Percentiles rank a stretch among this genome's conserved stretches.
phyloP scores from a whole-genome alignment of 2,113 vertebrate species.

The Psammodynastes pulverulentus region DNA sequence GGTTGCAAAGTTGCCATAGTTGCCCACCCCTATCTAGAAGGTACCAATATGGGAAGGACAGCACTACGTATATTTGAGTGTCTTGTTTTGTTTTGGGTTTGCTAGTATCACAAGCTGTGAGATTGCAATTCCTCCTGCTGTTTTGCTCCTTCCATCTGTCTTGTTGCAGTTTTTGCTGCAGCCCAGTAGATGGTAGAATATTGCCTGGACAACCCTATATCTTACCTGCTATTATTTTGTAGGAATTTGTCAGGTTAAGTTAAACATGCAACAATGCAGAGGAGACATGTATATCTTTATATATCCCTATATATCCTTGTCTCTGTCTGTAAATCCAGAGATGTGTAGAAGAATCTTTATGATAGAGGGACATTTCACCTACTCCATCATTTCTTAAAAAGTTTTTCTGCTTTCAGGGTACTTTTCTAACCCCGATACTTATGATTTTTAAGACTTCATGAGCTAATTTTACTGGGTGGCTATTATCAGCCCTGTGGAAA shows the following conservation, averaged over 20 bases:
- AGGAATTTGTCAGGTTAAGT: background rate
- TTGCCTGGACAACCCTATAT: background rate
- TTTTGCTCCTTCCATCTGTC: background rate
- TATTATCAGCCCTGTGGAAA: background rate
- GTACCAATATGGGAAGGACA: background rate
- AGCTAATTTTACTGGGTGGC: background rate
- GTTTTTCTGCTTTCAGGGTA: background rate
- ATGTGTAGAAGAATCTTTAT: background rate
- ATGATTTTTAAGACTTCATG: background rate
- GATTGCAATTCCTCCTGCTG: background rate
- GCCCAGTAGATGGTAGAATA: slow-evolving; percentile 13
- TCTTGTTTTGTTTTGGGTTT: background rate
- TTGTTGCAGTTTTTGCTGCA: slow-evolving; percentile 1
- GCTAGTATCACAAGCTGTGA: too few relatives aligned
- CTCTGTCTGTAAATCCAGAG: background rate
- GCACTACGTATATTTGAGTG: background rate
- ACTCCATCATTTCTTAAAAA: background rate
- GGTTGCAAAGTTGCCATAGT: background rate
- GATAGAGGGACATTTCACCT: background rate
- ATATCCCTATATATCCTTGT: background rate
- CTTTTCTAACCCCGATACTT: background rate
- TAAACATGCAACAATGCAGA: background rate
- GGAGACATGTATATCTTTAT: background rate
- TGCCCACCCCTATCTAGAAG: background rate
- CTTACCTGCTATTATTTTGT: background rate